These are phyloP conservation scores for Philopedon plagiatum DNA, from an alignment of 2,888 invertebrate species.

Conservation along the genomic window DNA sequence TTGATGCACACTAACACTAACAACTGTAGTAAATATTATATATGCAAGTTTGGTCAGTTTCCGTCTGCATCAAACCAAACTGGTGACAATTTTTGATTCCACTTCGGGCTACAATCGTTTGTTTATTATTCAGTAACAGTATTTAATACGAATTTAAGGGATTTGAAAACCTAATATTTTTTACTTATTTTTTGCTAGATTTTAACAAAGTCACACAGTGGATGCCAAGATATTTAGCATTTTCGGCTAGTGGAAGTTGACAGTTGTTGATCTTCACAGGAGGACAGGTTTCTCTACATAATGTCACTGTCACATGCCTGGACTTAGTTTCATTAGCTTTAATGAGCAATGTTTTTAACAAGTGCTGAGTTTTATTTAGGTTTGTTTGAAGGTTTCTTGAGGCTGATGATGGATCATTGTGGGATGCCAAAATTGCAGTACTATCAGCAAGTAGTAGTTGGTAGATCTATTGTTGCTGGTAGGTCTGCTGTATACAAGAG, in stretches of 20 bases:
- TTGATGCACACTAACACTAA: too few species aligned
- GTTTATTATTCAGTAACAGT: too few species aligned
- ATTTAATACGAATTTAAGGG: too few species aligned
- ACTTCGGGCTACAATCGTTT: too few species aligned
- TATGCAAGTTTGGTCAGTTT: too few species aligned
- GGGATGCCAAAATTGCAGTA: constrained; percentile 44
- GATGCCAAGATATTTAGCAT: constrained; percentile 43
- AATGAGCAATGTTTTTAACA: constrained; percentile 52
- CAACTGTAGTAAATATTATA: too few species aligned
- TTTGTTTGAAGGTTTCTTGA: constrained; percentile 50
- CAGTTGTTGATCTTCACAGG: constrained; percentile 38
- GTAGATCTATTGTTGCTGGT: constrained; percentile 41
- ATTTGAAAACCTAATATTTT: too few species aligned
- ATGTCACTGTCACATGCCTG: constrained; percentile 53
- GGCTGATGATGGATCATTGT: constrained; percentile 45
- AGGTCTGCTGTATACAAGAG: too few species aligned
- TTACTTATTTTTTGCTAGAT: too few species aligned
- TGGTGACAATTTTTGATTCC: too few species aligned
- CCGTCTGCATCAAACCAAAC: too few species aligned
- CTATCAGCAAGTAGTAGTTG: constrained; percentile 52
- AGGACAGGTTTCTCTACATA: constrained; percentile 47
- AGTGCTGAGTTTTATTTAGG: constrained; percentile 47
- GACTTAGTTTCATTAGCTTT: constrained; percentile 53
- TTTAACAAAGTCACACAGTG: too few species aligned
- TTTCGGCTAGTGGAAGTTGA: constrained; percentile 36